A percentile compares a stretch with the other conserved stretches of the same genome.
Conservation (phyloP, 2,888 invertebrate genomes). For the Polyommatus icarus region DNA sequence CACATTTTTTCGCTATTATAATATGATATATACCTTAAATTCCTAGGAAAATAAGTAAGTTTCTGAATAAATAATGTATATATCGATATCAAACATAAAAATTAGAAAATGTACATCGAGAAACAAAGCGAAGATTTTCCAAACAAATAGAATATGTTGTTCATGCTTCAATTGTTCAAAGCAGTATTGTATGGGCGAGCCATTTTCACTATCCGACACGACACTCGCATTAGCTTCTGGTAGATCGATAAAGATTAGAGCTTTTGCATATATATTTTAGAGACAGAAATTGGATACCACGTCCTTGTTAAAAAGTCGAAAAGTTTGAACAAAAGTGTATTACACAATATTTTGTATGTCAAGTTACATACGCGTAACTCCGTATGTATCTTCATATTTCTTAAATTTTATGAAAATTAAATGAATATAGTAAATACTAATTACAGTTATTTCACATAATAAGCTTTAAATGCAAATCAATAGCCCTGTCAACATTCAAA, state of each 20-base stretch:
- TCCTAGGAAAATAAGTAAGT: not conserved
- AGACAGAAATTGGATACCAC: not conserved
- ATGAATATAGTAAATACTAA: too few species aligned
- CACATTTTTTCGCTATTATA: too few species aligned
- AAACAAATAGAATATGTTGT: conserved; percentile 74
- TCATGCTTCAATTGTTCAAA: conserved; percentile 67
- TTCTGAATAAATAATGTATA: not conserved
- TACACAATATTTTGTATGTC: too few species aligned
- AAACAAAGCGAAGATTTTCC: conserved; percentile 65
- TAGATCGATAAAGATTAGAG: conserved; percentile 1
- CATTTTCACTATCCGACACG: conserved; percentile 16
- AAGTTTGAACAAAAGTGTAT: too few species aligned
- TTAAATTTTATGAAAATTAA: too few species aligned
- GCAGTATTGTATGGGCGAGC: conserved; percentile 63
- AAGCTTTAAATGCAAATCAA: too few species aligned
- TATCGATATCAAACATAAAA: conserved; percentile 26
- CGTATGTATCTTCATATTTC: too few species aligned
- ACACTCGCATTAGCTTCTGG: conserved; percentile 6
- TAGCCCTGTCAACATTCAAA: not conserved
- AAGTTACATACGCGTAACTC: too few species aligned
- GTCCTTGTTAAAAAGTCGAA: not conserved
- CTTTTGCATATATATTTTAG: not conserved
- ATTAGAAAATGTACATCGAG: conserved; percentile 43
- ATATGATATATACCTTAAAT: too few species aligned
- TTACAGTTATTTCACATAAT: too few species aligned